Evolutionary conservation across 2,113 vertebrate species (phyloP), one percentile per base, ranked within the genome.

Genomic region (Toxotes chatareus): DNA sequence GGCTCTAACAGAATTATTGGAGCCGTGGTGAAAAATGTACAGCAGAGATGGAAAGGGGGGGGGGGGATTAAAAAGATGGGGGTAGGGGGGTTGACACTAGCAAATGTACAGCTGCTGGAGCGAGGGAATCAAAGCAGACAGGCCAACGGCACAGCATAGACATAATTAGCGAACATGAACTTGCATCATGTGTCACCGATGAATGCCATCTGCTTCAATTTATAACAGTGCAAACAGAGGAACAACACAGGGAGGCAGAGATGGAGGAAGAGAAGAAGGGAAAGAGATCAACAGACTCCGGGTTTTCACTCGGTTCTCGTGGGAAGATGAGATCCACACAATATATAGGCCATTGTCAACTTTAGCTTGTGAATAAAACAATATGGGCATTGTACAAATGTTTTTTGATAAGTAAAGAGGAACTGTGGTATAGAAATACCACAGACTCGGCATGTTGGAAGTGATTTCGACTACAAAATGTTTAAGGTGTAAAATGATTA

Each of bases 91-190:
- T 3, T 36, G 69, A 73, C n/a, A 73, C 51, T 23, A 47, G 66
- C 10, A 4, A 65, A 42, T 44, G 62, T 64, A 86, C 77, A 87
- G 84, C 70, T 82, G 79, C 64, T 74, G 36, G 21, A 79, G 82
- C 27, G 16, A 27, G 32, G 68, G 80, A 89, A 86, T 88, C 66
- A 88, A 84, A 89, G 81, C 61, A 74, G 77, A 76, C 73, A 81
- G 79, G 76, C 77, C 65, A 56, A 73, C 23, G 36, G 66, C 81
- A 67, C 70, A 10, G 81, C 88, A 59, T 90, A 86, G 73, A 80
- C 65, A 40, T 85, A 70, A 91, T 91, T 87, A 92, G 85, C 31
- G 9, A 88, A 76, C 88, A 79, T 61, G 71, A 90, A 84, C 87
- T 71, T 82, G 81, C 69, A 68, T 90, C 86, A 74, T 67, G 86